Percentiles rank a stretch among this genome's conserved stretches.
Evolutionary conservation across 2,113 vertebrate species (phyloP).

Genomic region (Macheiramphus alcinus): DNA sequence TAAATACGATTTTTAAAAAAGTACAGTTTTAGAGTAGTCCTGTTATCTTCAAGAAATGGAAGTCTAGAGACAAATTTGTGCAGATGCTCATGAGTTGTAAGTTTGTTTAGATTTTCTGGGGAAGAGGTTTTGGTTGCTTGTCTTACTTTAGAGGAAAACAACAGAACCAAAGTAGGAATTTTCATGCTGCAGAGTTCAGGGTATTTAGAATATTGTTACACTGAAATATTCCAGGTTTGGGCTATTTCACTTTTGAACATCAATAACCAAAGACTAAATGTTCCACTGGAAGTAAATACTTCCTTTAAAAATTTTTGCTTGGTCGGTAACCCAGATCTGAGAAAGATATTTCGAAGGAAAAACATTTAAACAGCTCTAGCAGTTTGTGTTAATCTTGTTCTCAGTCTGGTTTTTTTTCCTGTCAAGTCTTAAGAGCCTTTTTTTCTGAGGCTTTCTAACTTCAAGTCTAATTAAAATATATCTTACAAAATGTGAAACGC

Average conservation of each 20-base stretch:
- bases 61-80: background rate
- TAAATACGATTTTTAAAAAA: background rate
- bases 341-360: background rate
- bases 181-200: background rate
- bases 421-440: background rate
- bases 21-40: background rate
- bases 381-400: background rate
- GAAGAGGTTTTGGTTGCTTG: background rate
- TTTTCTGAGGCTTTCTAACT: background rate
- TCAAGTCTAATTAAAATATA: background rate
- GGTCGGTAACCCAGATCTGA: background rate
- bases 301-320: background rate
- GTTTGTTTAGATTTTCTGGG: background rate
- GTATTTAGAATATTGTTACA: background rate
- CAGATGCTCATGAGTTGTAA: accelerated
- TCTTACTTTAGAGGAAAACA: background rate
- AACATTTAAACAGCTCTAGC: background rate
- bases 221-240: background rate
- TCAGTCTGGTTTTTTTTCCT: background rate
- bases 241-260: background rate
- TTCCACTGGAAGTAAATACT: background rate
- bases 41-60: background rate
- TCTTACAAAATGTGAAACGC: background rate
- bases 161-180: background rate
- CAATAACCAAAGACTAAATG: background rate